Evolutionary conservation across 2,113 vertebrate species (phyloP).

Genomic region (Benitochromis conjunctus): DNA sequence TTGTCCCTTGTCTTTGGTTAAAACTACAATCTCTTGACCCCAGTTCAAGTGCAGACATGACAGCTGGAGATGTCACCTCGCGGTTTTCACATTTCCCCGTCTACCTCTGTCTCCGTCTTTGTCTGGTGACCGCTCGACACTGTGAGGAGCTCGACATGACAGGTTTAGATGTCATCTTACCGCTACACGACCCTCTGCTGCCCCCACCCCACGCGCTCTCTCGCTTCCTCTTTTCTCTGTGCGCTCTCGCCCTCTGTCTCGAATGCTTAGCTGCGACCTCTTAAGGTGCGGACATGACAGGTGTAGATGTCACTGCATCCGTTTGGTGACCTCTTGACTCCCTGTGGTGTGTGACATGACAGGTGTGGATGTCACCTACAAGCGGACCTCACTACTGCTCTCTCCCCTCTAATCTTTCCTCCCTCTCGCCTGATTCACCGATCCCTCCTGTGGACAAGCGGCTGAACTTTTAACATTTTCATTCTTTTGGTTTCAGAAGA

Average conservation of each 20-base stretch:
- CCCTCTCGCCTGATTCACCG: not conserved
- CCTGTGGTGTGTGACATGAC: constrained; percentile 23
- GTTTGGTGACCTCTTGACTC: constrained; percentile 28
- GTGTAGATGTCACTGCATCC: constrained; percentile 25
- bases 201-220: not conserved
- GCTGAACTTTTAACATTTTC: constrained; percentile 21
- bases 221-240: not conserved
- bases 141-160: constrained; percentile 42
- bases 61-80: constrained; percentile 50
- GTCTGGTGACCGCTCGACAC: constrained; percentile 52
- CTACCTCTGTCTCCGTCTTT: constrained; percentile 34
- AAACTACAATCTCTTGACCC: constrained; percentile 43
- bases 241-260: constrained; percentile 25
- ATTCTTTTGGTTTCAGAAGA: not conserved
- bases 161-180: constrained; percentile 59
- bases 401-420: constrained; percentile 17
- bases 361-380: constrained; percentile 48
- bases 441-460: not conserved
- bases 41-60: constrained; percentile 35
- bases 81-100: not conserved
- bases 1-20: not conserved
- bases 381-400: constrained; percentile 6
- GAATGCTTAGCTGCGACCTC: constrained; percentile 47
- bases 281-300: constrained; percentile 43
- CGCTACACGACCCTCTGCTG: constrained; percentile 28